These are phyloP conservation scores for Piaya cayana DNA, from an alignment of 2,113 vertebrate genomes.

Conservation along the genomic window DNA sequence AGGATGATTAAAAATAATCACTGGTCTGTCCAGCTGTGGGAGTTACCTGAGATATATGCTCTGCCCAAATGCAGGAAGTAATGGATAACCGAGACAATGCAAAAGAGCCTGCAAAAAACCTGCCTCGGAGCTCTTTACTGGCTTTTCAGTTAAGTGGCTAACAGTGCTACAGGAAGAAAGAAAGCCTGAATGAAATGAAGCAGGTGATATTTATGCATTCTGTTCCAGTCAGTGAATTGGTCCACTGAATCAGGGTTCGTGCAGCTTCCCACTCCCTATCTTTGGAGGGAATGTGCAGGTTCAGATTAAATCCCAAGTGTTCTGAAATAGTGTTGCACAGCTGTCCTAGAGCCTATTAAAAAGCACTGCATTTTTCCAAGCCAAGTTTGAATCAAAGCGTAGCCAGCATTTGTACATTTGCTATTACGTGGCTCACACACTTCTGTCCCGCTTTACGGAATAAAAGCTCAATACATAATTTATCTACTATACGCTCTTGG, in stretches of 20 bases:
- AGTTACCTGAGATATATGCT: not conserved
- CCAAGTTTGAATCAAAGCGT: not conserved
- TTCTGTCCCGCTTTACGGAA: not conserved
- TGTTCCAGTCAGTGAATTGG: not conserved
- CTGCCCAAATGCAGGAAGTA: conserved; percentile 20
- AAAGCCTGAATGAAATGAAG: not conserved
- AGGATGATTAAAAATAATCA: conserved; percentile 43
- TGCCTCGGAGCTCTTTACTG: conserved; percentile 1
- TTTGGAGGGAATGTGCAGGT: not conserved
- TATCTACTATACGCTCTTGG: not conserved
- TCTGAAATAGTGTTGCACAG: not conserved
- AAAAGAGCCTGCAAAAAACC: conserved; percentile 41
- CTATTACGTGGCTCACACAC: not conserved
- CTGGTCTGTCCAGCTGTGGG: not conserved
- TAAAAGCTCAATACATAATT: conserved; percentile 15
- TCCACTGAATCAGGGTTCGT: not conserved
- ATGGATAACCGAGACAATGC: conserved; percentile 29
- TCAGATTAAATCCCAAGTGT: not conserved
- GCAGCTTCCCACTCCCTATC: not conserved
- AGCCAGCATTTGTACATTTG: not conserved
- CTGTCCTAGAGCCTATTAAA: not conserved
- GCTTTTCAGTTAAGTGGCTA: not conserved
- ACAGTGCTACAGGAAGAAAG: not conserved
- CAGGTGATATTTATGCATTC: not conserved
- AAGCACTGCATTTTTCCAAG: not conserved